Evolutionary conservation across 2,113 vertebrate genomes (phyloP).

Genomic region (Coturnix japonica): DNA sequence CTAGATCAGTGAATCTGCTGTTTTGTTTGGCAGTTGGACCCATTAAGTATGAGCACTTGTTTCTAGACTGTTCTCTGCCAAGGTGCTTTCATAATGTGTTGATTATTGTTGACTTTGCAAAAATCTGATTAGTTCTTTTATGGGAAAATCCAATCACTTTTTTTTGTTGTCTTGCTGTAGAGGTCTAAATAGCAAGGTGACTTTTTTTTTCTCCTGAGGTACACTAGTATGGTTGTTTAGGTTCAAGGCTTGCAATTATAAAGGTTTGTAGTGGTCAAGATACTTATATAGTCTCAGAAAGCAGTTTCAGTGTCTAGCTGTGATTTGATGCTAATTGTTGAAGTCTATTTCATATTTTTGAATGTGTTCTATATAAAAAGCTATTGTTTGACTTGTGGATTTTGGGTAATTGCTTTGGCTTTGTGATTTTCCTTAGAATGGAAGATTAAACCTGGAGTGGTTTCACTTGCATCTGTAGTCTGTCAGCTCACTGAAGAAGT

Average conservation of each 20-base stretch:
- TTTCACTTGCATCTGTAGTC: neutral
- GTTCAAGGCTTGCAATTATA: neutral
- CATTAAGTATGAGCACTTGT: neutral
- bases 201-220: neutral
- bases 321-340: neutral
- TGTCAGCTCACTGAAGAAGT: neutral
- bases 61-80: neutral
- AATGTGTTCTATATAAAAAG: neutral
- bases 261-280: neutral
- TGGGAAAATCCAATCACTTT: neutral
- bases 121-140: neutral
- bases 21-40: neutral
- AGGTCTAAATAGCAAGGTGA: too few species aligned
- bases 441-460: accelerated
- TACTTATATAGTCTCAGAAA: neutral
- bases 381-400: neutral
- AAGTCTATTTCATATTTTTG: neutral
- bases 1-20: neutral
- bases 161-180: neutral
- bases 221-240: neutral
- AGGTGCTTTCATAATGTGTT: neutral
- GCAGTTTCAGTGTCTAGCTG: neutral
- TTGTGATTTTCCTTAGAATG: neutral
- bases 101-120: neutral
- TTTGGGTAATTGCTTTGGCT: neutral